These are phyloP conservation scores for Netelia fuscicornis DNA, from an alignment of 2,888 invertebrate genomes.

Conservation along the genomic window DNA sequence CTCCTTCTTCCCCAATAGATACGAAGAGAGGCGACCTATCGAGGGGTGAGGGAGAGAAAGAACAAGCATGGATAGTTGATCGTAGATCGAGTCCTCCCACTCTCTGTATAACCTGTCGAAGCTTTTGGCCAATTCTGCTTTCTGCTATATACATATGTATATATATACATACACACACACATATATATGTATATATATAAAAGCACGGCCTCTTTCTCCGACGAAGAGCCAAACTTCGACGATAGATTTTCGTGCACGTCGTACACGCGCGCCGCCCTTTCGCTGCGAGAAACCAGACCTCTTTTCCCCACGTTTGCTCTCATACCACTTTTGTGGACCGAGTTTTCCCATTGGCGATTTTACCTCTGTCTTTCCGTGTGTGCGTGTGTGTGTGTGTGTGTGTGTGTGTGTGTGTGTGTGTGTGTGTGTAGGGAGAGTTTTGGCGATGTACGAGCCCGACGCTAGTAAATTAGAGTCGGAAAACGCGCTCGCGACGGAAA, in stretches of 20 bases:
- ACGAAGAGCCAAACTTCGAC: slow-evolving; percentile 58
- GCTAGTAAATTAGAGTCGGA: slow-evolving; percentile 62
- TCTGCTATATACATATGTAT: slow-evolving; percentile 9
- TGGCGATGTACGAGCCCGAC: slow-evolving; percentile 7
- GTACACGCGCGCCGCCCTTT: slow-evolving; percentile 14
- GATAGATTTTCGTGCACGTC: slow-evolving; percentile 64
- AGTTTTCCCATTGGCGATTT: slow-evolving; percentile 50
- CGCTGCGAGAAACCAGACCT: slow-evolving; percentile 27
- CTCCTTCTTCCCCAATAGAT: not conserved
- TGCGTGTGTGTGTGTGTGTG: too few relatives aligned
- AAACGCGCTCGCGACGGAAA: slow-evolving; percentile 13
- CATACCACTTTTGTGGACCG: slow-evolving; percentile 21
- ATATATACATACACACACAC: not conserved
- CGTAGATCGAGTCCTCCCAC: slow-evolving; percentile 57
- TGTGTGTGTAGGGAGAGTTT: too few relatives aligned
- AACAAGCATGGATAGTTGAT: slow-evolving; percentile 46
- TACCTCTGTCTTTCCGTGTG: not conserved
- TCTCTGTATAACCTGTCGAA: slow-evolving; percentile 33
- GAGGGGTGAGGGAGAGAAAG: not conserved
- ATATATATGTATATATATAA: not conserved
- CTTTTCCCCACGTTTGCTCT: not conserved
- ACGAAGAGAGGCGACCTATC: not conserved
- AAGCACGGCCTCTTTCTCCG: slow-evolving; percentile 24
- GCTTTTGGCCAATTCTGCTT: slow-evolving; percentile 46
- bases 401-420: too few relatives aligned